A percentile compares a stretch with the other conserved stretches of the same genome.
These are phyloP conservation scores for Troglohyphantes excavatus DNA, from an alignment of 2,888 invertebrate species.

Conservation along the genomic window DNA sequence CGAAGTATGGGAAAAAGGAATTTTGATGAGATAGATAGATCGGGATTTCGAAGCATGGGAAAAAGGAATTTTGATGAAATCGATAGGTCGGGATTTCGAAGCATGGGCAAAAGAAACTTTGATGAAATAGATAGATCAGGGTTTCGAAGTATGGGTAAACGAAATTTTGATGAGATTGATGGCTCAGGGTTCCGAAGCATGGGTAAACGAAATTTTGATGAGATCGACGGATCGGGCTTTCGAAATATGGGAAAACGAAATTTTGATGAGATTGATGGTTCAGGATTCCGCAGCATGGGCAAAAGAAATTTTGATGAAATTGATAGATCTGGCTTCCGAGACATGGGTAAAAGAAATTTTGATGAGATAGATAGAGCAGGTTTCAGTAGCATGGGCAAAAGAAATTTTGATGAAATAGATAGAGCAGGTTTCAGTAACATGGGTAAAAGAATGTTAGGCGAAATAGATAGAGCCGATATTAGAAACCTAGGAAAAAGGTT, in stretches of 20 bases:
- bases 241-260: slow-evolving; percentile 43
- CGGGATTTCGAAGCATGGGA: slow-evolving; percentile 25
- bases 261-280: slow-evolving; percentile 43
- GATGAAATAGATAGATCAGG: slow-evolving; percentile 57
- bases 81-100: slow-evolving; percentile 37
- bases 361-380: slow-evolving; percentile 42
- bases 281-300: neutral
- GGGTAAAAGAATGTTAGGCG: slow-evolving; percentile 34
- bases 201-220: slow-evolving; percentile 61
- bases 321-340: neutral
- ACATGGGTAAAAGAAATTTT: slow-evolving; percentile 46
- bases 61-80: slow-evolving; percentile 71
- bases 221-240: slow-evolving; percentile 26
- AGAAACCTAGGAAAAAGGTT: slow-evolving; percentile 27
- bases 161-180: slow-evolving; percentile 69
- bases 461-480: slow-evolving; percentile 48
- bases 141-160: slow-evolving; percentile 25
- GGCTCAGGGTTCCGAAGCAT: slow-evolving; percentile 26
- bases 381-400: slow-evolving; percentile 21
- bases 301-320: slow-evolving; percentile 55
- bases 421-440: slow-evolving; percentile 41
- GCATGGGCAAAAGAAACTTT: slow-evolving; percentile 58
- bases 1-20: slow-evolving; percentile 33
- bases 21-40: slow-evolving; percentile 56
- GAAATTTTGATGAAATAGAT: slow-evolving; percentile 56